Evolutionary conservation across 2,888 invertebrate genomes (phyloP), one percentile per base, ranked within the genome.

Genomic region (Meiosimyza platycephala): DNA sequence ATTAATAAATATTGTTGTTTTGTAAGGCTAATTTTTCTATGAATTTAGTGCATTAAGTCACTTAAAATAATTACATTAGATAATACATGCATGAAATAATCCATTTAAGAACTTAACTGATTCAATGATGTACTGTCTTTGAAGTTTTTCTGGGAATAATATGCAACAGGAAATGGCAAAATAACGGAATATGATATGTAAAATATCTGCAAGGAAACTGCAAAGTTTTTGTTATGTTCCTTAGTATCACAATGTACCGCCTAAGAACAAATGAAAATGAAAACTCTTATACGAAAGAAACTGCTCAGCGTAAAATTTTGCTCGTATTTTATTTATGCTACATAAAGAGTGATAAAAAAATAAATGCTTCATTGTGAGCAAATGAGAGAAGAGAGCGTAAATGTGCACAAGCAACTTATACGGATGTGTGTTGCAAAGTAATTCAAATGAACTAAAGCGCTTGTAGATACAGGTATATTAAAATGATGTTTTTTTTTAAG

Each of bases 161-260:
- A 63, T 63, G 40, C 63, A 63, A 63, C 63, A 63, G 63, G 63
- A 63, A 63, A 63, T 13, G 18, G n/a, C 7, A 16, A 40, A 48
- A 63, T 16, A 63, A 6, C 3, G 9, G 12, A 28, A 12, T 48
- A 63, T 47, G 12, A 12, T n/a, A 12, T n/a, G 12, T 13, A 47
- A 63, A 63, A 47, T 12, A 28, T 1, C 11, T 13, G 47, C 13
- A 48, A 63, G 9, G 40, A 40, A 40, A 9, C 9, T 40, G 40
- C 9, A 40, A 40, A 63, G 18, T 16, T 40, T 16, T 47, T 63
- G 63, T 63, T 63, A 40, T 63, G 16, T 63, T 63, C 18, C 12
- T 12, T 3, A 13, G 11, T 16, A 15, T 9, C 47, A 63, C 2
- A n/a, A 40, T 9, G 28, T 15, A 16, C 18, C 16, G 16, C 3